Evolutionary conservation across 2,888 invertebrate species (phyloP).

Genomic region (Macaria liturata): DNA sequence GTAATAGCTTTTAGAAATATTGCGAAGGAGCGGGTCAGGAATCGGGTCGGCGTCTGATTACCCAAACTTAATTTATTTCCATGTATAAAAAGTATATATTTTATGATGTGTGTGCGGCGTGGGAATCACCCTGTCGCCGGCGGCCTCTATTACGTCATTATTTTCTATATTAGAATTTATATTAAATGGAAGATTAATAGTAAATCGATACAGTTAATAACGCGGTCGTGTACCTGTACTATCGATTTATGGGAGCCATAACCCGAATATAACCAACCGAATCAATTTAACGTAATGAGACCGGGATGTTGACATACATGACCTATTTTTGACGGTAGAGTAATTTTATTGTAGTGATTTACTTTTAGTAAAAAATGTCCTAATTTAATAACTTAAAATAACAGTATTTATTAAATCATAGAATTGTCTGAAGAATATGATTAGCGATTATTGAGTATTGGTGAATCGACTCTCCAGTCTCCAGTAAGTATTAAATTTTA

Average conservation of each 20-base stretch:
- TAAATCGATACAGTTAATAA: slow-evolving; percentile 73
- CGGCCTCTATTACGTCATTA: slow-evolving; percentile 82
- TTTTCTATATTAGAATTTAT: slow-evolving; percentile 81
- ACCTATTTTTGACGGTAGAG: slow-evolving; percentile 15
- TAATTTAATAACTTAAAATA: too few relatives aligned
- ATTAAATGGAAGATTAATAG: slow-evolving; percentile 80
- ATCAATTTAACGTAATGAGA: slow-evolving; percentile 33
- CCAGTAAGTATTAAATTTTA: too few relatives aligned
- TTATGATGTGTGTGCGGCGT: slow-evolving; percentile 76
- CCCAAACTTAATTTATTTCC: slow-evolving; percentile 82
- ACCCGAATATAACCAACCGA: slow-evolving; percentile 26
- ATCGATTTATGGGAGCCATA: slow-evolving; percentile 32
- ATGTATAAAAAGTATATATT: slow-evolving; percentile 66
- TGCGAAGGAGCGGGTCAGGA: slow-evolving; percentile 77
- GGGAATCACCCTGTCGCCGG: slow-evolving; percentile 81
- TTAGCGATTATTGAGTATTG: too few relatives aligned
- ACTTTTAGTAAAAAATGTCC: too few relatives aligned
- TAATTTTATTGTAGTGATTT: too few relatives aligned
- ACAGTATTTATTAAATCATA: too few relatives aligned
- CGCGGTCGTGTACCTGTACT: slow-evolving; percentile 48
- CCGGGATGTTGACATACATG: slow-evolving; percentile 29
- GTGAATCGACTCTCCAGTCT: too few relatives aligned
- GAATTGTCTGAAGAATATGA: too few relatives aligned
- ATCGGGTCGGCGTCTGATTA: slow-evolving; percentile 76
- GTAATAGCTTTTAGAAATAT: slow-evolving; percentile 83